A percentile compares a stretch with the other conserved stretches of the same genome.
Evolutionary conservation across 2,113 vertebrate genomes (phyloP).

Genomic region (Callospermophilus lateralis): DNA sequence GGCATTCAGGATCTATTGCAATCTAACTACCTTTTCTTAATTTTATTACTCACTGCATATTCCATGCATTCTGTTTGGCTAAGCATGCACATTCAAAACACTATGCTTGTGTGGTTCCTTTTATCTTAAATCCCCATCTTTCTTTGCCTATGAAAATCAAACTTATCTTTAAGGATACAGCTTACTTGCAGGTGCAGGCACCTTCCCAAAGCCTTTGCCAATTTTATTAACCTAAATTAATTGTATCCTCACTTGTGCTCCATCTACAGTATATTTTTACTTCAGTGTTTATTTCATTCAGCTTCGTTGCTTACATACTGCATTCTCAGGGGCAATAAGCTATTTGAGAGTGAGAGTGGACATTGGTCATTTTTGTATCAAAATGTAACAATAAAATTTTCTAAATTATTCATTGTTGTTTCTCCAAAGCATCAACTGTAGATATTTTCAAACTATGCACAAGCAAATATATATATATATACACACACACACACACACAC

Average conservation of each 20-base stretch:
- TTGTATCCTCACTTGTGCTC: background rate
- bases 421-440: background rate
- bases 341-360: background rate
- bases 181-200: no score
- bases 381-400: background rate
- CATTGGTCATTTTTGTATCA: background rate
- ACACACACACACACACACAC: no score
- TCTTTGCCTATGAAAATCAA: background rate
- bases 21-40: background rate
- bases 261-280: background rate
- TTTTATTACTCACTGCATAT: background rate
- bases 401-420: background rate
- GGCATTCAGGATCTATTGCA: background rate
- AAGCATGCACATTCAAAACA: no score
- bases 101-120: background rate
- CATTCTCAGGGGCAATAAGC: background rate
- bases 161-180: background rate
- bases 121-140: background rate
- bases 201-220: background rate
- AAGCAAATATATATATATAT: background rate
- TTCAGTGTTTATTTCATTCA: background rate
- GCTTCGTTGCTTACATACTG: background rate
- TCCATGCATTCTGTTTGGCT: background rate
- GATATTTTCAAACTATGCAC: constrained; percentile 31
- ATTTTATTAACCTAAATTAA: background rate